Evolutionary conservation across 2,113 vertebrate species (phyloP), one percentile per base, ranked within the genome.

Genomic region (Neotoma lepida): DNA sequence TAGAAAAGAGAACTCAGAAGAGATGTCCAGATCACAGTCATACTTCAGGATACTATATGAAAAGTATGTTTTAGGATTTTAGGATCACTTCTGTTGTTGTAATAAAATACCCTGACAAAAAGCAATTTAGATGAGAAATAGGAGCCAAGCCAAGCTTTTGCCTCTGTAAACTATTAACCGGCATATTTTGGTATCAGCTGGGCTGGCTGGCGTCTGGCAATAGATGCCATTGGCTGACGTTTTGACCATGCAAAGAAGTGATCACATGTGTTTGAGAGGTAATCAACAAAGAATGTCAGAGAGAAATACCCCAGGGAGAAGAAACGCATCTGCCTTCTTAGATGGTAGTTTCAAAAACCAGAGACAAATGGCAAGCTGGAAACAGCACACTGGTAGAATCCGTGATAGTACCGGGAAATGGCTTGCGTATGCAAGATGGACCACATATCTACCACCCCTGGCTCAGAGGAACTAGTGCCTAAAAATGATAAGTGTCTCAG

Each of bases 221-320:
- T 49, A 91, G n/a, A 68, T 94, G 4, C 7, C 80, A 28, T 89
- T 49, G 30, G 71, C 73, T 88, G 35, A 93, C 76, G 64, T 28
- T 70, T 22, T 91, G 85, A 82, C 46, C 49, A 22, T 33, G 56
- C 44, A 77, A 93, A 96, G 64, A 91, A 88, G 22, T 77, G 89
- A 90, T 77, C 39, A 66, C 35, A 92, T 73, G 86, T 96, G 61
- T 61, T 86, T 93, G 64, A 61, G 91, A 94, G 76, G 91, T 93
- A 63, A 95, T 96, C 92, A 54, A 17, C 56, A 93, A 96, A 94
- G 93, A 97, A 93, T 97, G 74, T 95, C 94, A 92, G 88, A 51
- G 90, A 80, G 94, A 97, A 95, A 93, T 66, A 49, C 86, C 41
- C 77, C 70, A 77, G 54, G 68, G 54, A 87, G 24, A 12, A 90